Conservation (phyloP, 2,113 vertebrate genomes). For the Pandion haliaetus region DNA sequence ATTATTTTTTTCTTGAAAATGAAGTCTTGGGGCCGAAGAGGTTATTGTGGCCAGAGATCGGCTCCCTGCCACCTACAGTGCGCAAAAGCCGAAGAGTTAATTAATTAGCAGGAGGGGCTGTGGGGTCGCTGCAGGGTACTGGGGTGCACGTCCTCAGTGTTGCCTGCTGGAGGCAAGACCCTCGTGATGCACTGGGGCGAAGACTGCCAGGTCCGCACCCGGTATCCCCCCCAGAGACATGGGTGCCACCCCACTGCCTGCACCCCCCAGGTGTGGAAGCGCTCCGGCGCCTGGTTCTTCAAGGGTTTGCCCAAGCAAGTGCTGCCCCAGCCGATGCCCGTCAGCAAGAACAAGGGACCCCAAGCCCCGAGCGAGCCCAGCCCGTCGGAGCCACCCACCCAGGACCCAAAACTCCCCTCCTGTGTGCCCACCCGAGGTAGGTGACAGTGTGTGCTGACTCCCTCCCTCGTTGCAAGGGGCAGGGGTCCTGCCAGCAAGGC, state of each 20-base stretch:
- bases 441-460: neutral
- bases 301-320: conserved; percentile 87
- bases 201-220: neutral
- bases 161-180: neutral
- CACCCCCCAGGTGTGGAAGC: conserved; percentile 85
- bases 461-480: neutral
- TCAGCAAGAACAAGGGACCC: conserved; percentile 73
- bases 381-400: neutral
- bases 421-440: conserved; percentile 67
- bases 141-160: rapidly evolving
- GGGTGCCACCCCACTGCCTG: neutral
- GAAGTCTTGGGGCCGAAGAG: neutral
- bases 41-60: neutral
- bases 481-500: neutral
- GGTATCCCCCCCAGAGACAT: rapidly evolving
- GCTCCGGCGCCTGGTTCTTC: conserved; percentile 96
- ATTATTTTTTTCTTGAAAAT: rapidly evolving
- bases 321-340: conserved; percentile 82
- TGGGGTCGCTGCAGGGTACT: neutral
- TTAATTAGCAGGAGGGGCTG: neutral
- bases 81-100: neutral
- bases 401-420: conserved; percentile 46
- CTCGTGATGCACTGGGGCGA: rapidly evolving
- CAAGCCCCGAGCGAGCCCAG: neutral
- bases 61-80: neutral